A percentile compares a stretch with the other conserved stretches of the same genome.
Evolutionary conservation across 1,140 invertebrate genomes (phyloP).

Genomic region (Antheraea pernyi): DNA sequence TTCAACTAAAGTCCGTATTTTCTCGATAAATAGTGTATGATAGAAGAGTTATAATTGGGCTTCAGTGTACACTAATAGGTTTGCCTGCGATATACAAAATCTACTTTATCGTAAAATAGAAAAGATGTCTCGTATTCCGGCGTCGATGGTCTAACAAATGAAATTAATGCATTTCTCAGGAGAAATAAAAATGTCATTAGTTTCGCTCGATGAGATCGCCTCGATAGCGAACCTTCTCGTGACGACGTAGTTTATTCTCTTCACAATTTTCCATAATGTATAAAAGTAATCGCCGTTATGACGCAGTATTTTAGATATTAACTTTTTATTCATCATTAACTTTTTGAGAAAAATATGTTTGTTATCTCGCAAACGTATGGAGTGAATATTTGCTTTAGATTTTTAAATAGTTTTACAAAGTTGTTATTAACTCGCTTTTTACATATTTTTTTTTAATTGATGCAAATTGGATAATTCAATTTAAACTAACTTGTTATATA

Average conservation of each 20-base stretch:
- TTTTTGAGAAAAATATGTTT: not conserved
- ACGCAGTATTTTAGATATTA: not conserved
- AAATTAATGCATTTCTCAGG: constrained; percentile 76
- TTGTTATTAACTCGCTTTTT: too few species aligned
- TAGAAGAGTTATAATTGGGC: constrained; percentile 22
- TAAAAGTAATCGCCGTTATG: not conserved
- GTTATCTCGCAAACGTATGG: not conserved
- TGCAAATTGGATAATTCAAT: too few species aligned
- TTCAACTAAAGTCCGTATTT: too few species aligned
- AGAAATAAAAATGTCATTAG: constrained; percentile 77
- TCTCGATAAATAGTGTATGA: not conserved
- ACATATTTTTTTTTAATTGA: too few species aligned
- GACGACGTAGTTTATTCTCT: constrained; percentile 32
- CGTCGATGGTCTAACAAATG: constrained; percentile 71
- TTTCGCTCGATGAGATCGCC: constrained; percentile 44
- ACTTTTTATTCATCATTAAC: not conserved
- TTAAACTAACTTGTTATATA: too few species aligned
- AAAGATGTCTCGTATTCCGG: constrained; percentile 49
- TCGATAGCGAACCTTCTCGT: constrained; percentile 28
- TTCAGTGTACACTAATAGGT: constrained; percentile 48
- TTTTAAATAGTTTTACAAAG: too few species aligned
- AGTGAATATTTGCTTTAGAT: not conserved
- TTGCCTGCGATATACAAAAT: constrained; percentile 58
- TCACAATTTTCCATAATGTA: constrained; percentile 19
- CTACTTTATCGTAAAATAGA: constrained; percentile 49